A percentile compares a stretch with the other conserved stretches of the same genome.
These are phyloP conservation scores for Scaptodrosophila lebanonensis DNA, from an alignment of 1,140 invertebrate genomes.

Conservation along the genomic window DNA sequence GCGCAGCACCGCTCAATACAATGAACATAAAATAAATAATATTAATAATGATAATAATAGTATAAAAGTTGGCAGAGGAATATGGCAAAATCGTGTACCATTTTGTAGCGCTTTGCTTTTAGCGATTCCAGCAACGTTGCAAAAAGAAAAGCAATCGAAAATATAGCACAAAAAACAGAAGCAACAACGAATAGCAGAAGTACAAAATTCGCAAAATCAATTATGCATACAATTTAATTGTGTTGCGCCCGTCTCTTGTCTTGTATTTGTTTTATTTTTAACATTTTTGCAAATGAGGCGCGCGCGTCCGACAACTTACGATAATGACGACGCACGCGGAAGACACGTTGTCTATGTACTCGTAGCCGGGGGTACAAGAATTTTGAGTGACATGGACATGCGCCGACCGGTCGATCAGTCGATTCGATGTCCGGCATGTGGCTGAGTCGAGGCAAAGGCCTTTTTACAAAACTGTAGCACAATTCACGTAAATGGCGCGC, in stretches of 20 bases:
- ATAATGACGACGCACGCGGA: constrained; percentile 33
- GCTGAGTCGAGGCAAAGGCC: constrained; percentile 8
- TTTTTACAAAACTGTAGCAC: constrained; percentile 38
- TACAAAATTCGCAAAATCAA: constrained; percentile 57
- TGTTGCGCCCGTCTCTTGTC: constrained; percentile 23
- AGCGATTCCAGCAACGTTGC: constrained; percentile 19
- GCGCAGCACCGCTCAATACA: constrained; percentile 3
- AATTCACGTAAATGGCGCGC: constrained; percentile 11
- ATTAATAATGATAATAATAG: no score
- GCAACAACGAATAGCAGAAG: constrained; percentile 31
- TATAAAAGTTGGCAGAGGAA: no score
- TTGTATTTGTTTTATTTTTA: constrained; percentile 17
- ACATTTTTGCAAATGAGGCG: constrained; percentile 25
- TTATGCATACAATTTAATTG: constrained; percentile 68
- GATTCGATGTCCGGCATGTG: no score
- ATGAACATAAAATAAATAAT: no score
- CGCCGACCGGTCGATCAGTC: no score
- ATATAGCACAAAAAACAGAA: constrained; percentile 17
- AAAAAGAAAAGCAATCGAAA: not conserved
- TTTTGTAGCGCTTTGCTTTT: no score
- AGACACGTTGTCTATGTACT: constrained; percentile 31
- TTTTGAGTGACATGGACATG: not conserved
- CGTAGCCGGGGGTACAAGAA: no score
- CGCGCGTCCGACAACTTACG: not conserved
- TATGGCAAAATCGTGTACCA: no score